Base-by-base conservation (phyloP, 2,888 invertebrate species). In the Morpho achilles region DNA sequence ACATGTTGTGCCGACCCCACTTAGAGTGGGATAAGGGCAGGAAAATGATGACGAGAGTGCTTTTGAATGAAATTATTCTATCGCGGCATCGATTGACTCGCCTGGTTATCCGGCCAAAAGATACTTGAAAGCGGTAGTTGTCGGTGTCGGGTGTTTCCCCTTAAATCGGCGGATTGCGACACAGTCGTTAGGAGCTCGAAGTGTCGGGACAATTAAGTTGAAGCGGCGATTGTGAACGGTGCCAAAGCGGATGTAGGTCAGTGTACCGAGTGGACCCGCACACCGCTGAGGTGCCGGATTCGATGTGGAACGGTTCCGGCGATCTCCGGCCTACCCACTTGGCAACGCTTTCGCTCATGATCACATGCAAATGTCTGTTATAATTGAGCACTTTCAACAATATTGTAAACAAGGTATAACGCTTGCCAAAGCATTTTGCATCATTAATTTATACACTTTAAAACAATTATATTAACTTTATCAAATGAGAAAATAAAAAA, bases 171-270 rank as follows among this genome's bases (percentile, higher is more conserved):
- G 84, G 87, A 87, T 86, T 88, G 88, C 85, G 76, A 84, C 84
- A 79, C 81, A 82, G 82, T 90, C 88, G 88, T 89, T 90, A 90
- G 85, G 85, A 80, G 83, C 79, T 71, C 84, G 78, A 82, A 89
- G 90, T 89, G 89, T 87, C 87, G 86, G 82, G 80, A 90, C 88
- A 90, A 90, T 90, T 90, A 90, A 89, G 88, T 86, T 87, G 87
- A 87, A 89, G 89, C 89, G 87, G 83, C 75, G 88, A 89, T 88
- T 87, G 89, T 85, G 85, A 85, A 76, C 89, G 80, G 80, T 90
- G 90, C 90, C 90, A 90, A 89, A 86, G 86, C 87, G 84, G 84
- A 89, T 87, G 77, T 90, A 89, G 90, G 90, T 90, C 90, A 89
- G 82, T 78, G 76, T 71, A 77, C 80, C 70, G 77, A 85, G 87